Evolutionary conservation across 30 jellyfish, hydroid and myxozoan species (phyloP), one percentile per base, ranked within the genome.

Genomic region (Calvadosia cruxmelitensis): DNA sequence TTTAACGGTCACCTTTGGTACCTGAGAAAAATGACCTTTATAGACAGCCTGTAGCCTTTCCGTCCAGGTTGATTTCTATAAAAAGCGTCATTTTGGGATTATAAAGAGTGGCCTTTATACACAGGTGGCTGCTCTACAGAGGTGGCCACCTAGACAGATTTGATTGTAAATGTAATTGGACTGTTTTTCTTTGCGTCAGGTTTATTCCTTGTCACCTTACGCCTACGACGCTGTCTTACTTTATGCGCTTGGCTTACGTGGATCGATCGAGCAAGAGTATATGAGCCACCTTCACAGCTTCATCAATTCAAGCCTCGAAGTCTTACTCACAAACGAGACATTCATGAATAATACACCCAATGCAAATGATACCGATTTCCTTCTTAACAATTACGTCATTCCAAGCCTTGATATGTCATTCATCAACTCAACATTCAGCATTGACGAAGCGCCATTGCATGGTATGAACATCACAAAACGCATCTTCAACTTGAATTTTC

Each of bases 171-270:
- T n/a, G n/a, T n/a, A n/a, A n/a, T n/a, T n/a, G n/a, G n/a, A n/a
- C n/a, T n/a, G n/a, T n/a, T n/a, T n/a, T n/a, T n/a, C n/a, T n/a
- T n/a, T 2, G 0, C 34, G 31, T 49, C 32, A 80, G 84, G 34
- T 70, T 29, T 77, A 61, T 3, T 70, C 64, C 24, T 67, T 35
- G 0, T 84, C 89, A 0, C 65, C 75, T 51, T 83, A 83, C 81
- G 68, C 70, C 49, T 72, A 83, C 64, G 94, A 83, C 65, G 90
- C 94, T 16, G 84, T 83, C 48, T 29, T 27, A 31, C 78, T 82
- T 5, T 83, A 74, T 61, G 74, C 77, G 20, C 53, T 24, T 27
- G 84, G 75, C 1, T 24, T 75, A 49, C 68, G 51, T 20, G 33
- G 70, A 13, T 66, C 72, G 15, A 25, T 75, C 64, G 33, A 65